Evolutionary conservation across 2,113 vertebrate species (phyloP), one percentile per base, ranked within the genome.

Genomic region (Tragelaphus strepsiceros): DNA sequence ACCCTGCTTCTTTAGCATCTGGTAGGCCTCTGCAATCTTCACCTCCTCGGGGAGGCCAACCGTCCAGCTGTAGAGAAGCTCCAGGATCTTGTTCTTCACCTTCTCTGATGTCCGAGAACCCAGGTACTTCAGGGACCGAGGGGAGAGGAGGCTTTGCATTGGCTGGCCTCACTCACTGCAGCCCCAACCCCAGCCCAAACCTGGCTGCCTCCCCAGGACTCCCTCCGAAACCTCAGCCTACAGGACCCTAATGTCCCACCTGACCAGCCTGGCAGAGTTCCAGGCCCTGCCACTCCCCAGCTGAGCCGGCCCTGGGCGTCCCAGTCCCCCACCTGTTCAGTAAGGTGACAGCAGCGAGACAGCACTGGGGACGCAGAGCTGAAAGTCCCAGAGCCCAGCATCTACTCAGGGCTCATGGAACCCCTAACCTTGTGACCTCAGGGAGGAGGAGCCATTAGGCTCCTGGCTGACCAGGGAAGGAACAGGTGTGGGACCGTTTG

Each of bases 1-100:
- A 99, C 99, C 99, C 98, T 99, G 99, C 97, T 99, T 99, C 98
- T 99, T 99, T 82, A 99, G 99, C 99, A 99, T 99, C 98, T 99
- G 99, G 98, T 99, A 99, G 53, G 99, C 99, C 61, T 99, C 99
- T 0, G 99, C 98, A 24, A 99, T 99, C 98, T 99, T 99, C 96
- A 99, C 99, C 97, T 99, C 99, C 10, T 99, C 99, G 5, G 99
- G 99, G 91, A 99, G 98, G 46, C 98, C 99, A 14, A 99, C 78
- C 0, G 99, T 99, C 99, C 99, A 99, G 98, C 99, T 99, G 98
- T 99, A 99, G 97, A 99, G 99, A 77, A 99, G 98, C 98, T 99
- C 99, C 97, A 99, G 92, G 96, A 99, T 99, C 97, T 99, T 99
- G 89, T 98, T 99, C 98, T 99, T 99, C 94, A 99, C 99, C 54